Percentiles rank a stretch among this genome's conserved stretches.
phyloP scores from a whole-genome alignment of 2,888 invertebrate species.

The Liodrosophila aerea region DNA sequence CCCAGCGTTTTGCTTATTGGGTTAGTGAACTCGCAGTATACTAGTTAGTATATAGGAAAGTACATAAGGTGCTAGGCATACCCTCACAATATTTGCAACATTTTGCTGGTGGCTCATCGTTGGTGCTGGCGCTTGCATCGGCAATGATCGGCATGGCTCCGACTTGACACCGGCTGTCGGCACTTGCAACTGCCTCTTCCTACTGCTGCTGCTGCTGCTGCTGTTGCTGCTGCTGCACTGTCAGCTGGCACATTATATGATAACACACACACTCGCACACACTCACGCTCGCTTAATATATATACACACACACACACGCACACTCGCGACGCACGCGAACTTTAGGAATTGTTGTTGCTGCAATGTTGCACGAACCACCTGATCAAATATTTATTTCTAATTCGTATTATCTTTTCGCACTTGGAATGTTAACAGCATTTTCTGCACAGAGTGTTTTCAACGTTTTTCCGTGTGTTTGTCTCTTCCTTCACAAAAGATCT shows the following conservation, averaged over 20 bases:
- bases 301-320: conserved; percentile 8
- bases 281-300: conserved; percentile 9
- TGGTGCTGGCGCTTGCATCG: conserved; percentile 83
- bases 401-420: conserved; percentile 30
- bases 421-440: conserved; percentile 57
- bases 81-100: conserved; percentile 97
- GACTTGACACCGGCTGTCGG: conserved; percentile 13
- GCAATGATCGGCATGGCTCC: conserved; percentile 85
- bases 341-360: too few species aligned
- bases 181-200: conserved; percentile 1
- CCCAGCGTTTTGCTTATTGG: conserved; percentile 24
- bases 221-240: conserved; percentile 28
- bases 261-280: conserved; percentile 23
- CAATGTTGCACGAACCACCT: conserved; percentile 22
- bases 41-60: conserved; percentile 4
- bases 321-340: conserved; percentile 6
- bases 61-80: conserved; percentile 82
- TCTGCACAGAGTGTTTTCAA: conserved; percentile 38
- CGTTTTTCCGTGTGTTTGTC: conserved; percentile 9
- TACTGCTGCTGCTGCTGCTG: not conserved
- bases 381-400: conserved; percentile 39
- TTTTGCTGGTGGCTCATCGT: conserved; percentile 91
- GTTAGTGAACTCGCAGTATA: conserved; percentile 64
- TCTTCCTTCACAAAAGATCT: too few species aligned
- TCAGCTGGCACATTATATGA: conserved; percentile 48